Base-by-base conservation (phyloP, 2,888 invertebrate genomes). In the Orthonevra nobilis region DNA sequence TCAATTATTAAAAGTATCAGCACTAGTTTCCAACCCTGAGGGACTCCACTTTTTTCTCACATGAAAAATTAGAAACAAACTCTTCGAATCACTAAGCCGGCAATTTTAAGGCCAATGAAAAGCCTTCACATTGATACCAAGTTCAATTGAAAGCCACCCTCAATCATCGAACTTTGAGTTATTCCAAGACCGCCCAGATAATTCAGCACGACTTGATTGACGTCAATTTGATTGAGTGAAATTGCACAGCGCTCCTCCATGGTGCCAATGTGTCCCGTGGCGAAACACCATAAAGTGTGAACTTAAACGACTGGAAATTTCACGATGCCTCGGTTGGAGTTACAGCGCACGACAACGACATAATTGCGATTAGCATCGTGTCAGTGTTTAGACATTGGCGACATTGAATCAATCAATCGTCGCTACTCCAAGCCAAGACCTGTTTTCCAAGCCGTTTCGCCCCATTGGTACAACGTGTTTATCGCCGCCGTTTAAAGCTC, bases 341-440 rank as follows among this genome's bases (percentile, higher is more conserved):
- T n/a, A 34, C 44, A 12, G 48, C 56, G 15, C n/a, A 52, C 64
- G 40, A 66, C 72, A 56, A 68, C 73, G 79, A 79, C 79, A 79
- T 79, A 79, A 79, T 79, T 79, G 66, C 79, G 79, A 79, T 79
- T 68, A 73, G 73, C 79, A 79, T 73, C 73, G 79, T 73, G 73
- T 79, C 79, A 61, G 68, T 73, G 66, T 68, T 79, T 79, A 79
- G 79, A 79, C 79, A 63, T 44, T 61, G 79, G 73, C 73, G 79
- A 79, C 79, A 79, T 79, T 73, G 79, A 61, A 79, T 79, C 79
- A 73, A 79, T 79, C 79, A 79, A 79, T 73, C 54, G n/a, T n/a
- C n/a, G 56, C 42, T 56, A 46, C 12, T 34, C 20, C 20, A 61
- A 52, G 38, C 6, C n/a, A 2, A 58, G 56, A 75, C 70, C 54